Percentiles rank a stretch among this genome's conserved stretches.
phyloP scores from a whole-genome alignment of 2,113 vertebrate genomes.

The Chionomys nivalis region DNA sequence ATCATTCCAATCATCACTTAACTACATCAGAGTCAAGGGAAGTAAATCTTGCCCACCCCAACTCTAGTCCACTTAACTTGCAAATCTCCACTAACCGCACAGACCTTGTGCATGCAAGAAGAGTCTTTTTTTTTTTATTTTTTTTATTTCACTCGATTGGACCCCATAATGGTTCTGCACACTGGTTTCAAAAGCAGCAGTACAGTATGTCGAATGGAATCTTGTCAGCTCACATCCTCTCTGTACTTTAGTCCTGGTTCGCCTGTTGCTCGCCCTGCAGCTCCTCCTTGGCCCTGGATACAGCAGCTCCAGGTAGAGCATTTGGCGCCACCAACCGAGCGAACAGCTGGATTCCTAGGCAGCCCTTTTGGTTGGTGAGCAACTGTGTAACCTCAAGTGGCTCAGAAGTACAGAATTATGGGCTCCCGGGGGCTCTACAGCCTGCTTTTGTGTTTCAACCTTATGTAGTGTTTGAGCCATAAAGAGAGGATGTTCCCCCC shows the following conservation, averaged over 20 bases:
- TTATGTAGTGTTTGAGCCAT: slow-evolving; percentile 84
- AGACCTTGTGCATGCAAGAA: slow-evolving; percentile 52
- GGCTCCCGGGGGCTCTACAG: slow-evolving; percentile 79
- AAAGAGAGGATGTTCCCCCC: slow-evolving; percentile 59
- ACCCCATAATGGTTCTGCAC: slow-evolving; percentile 61
- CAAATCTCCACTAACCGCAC: slow-evolving; percentile 64
- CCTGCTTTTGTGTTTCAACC: slow-evolving; percentile 83
- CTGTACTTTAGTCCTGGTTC: slow-evolving; percentile 57
- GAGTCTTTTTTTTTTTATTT: neutral
- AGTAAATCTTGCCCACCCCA: slow-evolving; percentile 65
- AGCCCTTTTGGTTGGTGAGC: slow-evolving; percentile 81
- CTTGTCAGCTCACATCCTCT: slow-evolving; percentile 77
- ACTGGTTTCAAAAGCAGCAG: slow-evolving; percentile 55
- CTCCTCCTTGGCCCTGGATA: slow-evolving; percentile 74
- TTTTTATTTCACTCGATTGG: slow-evolving; percentile 74
- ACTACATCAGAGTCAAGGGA: slow-evolving; percentile 59
- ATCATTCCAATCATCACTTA: slow-evolving; percentile 17
- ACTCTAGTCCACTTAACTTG: slow-evolving; percentile 53
- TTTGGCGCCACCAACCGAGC: slow-evolving; percentile 1
- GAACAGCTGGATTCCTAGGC: slow-evolving; percentile 74
- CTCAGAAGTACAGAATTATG: slow-evolving; percentile 83
- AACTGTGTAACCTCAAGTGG: slow-evolving; percentile 76
- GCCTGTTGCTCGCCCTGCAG: slow-evolving; percentile 76
- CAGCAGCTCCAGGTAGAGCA: slow-evolving; percentile 59
- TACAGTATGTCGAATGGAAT: slow-evolving; percentile 61